These are phyloP conservation scores for Lissonota sp. DNA, from an alignment of 2,888 invertebrate genomes.

Conservation along the genomic window DNA sequence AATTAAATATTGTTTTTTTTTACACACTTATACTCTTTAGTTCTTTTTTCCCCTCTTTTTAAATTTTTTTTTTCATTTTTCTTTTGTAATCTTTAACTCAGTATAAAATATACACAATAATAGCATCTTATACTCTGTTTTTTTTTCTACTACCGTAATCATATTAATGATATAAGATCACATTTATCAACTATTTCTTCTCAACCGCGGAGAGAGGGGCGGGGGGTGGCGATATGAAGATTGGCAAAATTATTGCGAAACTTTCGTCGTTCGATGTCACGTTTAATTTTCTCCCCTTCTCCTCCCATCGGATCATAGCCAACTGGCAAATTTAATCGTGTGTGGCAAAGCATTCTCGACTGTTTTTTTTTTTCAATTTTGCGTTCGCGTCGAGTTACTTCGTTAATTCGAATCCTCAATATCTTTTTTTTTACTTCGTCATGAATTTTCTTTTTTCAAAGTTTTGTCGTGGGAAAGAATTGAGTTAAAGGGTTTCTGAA, in stretches of 20 bases:
- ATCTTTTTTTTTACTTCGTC: slow-evolving; percentile 3
- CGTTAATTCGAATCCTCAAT: not conserved
- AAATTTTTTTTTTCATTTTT: slow-evolving; percentile 64
- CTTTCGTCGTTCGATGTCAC: not conserved
- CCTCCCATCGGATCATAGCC: slow-evolving; percentile 70
- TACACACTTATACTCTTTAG: slow-evolving; percentile 65
- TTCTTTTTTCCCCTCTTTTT: slow-evolving; percentile 28
- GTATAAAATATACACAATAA: slow-evolving; percentile 79
- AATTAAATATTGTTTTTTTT: slow-evolving; percentile 67
- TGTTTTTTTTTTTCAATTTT: slow-evolving; percentile 1
- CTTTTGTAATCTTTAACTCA: slow-evolving; percentile 71
- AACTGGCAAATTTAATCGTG: slow-evolving; percentile 74
- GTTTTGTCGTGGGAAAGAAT: not conserved
- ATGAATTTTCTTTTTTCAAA: slow-evolving; percentile 14
- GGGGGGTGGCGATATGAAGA: not conserved
- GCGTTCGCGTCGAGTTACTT: slow-evolving; percentile 47
- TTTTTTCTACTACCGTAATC: slow-evolving; percentile 71
- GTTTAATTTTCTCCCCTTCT: slow-evolving; percentile 1
- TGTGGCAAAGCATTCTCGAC: slow-evolving; percentile 59
- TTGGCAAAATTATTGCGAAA: not conserved
- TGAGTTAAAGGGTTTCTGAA: not conserved
- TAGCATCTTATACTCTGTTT: slow-evolving; percentile 77
- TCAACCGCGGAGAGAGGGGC: slow-evolving; percentile 65
- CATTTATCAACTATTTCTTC: slow-evolving; percentile 68
- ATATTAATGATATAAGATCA: slow-evolving; percentile 78